These are phyloP conservation scores for Heliconius cydno DNA, from an alignment of 2,888 invertebrate species.

Conservation along the genomic window DNA sequence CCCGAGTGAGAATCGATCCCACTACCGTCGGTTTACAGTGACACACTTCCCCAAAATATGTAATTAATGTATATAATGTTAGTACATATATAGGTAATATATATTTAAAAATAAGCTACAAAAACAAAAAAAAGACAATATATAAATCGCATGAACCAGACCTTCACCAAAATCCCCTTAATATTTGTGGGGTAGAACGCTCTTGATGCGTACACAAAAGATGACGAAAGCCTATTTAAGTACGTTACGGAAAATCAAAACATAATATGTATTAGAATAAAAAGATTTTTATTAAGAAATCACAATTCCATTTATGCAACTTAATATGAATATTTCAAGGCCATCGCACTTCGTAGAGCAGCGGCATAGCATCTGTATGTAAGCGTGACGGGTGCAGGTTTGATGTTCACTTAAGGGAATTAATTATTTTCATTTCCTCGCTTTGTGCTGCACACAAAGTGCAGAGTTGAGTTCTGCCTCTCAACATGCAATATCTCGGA, in stretches of 20 bases:
- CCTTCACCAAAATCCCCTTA: slow-evolving; percentile 14
- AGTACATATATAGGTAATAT: not conserved
- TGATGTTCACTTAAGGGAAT: no score
- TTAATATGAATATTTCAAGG: not conserved
- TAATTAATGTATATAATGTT: not conserved
- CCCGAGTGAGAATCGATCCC: no score
- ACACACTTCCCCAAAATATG: not conserved
- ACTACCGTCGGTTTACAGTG: no score
- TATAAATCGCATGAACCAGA: slow-evolving; percentile 9
- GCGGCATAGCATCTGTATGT: no score
- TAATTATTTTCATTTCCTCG: no score
- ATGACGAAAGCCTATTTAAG: slow-evolving; percentile 23
- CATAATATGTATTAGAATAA: slow-evolving; percentile 12
- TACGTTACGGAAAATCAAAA: slow-evolving; percentile 27
- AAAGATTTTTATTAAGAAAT: slow-evolving; percentile 16
- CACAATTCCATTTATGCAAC: slow-evolving; percentile 7
- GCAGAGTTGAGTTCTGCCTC: no score
- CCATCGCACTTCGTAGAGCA: no score
- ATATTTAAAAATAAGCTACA: not conserved
- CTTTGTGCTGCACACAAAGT: no score
- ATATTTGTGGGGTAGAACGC: slow-evolving; percentile 14
- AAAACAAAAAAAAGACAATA: not conserved
- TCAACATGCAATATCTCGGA: no score
- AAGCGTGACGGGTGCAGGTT: no score
- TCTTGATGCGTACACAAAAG: slow-evolving; percentile 7